Evolutionary conservation across 2,888 invertebrate species (phyloP).

Genomic region (Diogma glabrata): DNA sequence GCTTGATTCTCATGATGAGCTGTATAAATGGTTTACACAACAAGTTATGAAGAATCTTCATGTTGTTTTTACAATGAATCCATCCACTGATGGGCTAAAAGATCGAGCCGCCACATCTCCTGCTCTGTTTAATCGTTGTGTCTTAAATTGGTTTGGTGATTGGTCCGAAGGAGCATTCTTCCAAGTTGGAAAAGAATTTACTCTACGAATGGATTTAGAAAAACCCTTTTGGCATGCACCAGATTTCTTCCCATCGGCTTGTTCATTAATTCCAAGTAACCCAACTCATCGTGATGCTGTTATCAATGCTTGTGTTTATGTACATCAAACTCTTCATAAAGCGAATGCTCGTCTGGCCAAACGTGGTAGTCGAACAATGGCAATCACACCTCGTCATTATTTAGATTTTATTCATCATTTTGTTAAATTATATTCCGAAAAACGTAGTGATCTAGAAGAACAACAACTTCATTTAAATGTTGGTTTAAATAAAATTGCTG

Average conservation of each 20-base stretch:
- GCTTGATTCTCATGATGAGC: slow-evolving; percentile 95
- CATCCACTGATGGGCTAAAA: slow-evolving; percentile 94
- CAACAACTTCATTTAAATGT: slow-evolving; percentile 98
- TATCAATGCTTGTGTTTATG: slow-evolving; percentile 97
- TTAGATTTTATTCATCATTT: slow-evolving; percentile 99
- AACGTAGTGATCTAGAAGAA: slow-evolving; percentile 95
- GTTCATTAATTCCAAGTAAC: slow-evolving; percentile 58
- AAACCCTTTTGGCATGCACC: slow-evolving; percentile 75
- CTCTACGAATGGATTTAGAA: slow-evolving; percentile 88
- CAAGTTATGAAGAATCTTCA: slow-evolving; percentile 99
- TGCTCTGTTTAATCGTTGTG: slow-evolving; percentile 97
- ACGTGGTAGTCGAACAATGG: slow-evolving; percentile 90
- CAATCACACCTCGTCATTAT: slow-evolving; percentile 95
- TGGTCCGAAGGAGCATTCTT: slow-evolving; percentile 95
- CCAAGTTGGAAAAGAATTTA: slow-evolving; percentile 96
- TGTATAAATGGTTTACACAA: slow-evolving; percentile 99
- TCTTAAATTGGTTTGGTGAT: slow-evolving; percentile 99
- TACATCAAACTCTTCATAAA: slow-evolving; percentile 92
- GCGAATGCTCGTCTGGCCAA: slow-evolving; percentile 86
- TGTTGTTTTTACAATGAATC: slow-evolving; percentile 99
- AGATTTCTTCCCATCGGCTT: slow-evolving; percentile 82
- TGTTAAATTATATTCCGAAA: slow-evolving; percentile 94
- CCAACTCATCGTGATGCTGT: slow-evolving; percentile 89
- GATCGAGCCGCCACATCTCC: slow-evolving; percentile 98
- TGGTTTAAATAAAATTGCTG: slow-evolving; percentile 95